phyloP scores from a whole-genome alignment of 2,888 invertebrate genomes.

The Eutolmus rufibarbis region DNA sequence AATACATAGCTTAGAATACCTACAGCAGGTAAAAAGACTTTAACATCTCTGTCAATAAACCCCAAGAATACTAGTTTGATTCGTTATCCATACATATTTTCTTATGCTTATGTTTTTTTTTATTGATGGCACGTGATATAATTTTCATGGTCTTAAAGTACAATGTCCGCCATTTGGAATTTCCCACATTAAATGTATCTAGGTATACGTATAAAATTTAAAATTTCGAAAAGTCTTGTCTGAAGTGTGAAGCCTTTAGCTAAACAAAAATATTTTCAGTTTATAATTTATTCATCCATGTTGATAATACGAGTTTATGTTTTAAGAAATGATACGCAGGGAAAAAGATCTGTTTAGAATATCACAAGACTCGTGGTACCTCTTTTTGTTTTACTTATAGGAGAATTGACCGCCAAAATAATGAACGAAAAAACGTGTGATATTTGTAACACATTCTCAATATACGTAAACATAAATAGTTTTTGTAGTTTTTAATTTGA shows the following conservation, averaged over 20 bases:
- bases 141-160: neutral
- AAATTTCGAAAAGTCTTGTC: neutral
- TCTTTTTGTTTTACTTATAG: neutral
- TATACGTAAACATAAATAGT: neutral
- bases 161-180: neutral
- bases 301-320: neutral
- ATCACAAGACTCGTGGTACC: neutral
- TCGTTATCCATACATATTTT: neutral
- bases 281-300: neutral
- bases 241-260: neutral
- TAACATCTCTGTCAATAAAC: neutral
- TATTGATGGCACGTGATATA: neutral
- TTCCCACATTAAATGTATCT: neutral
- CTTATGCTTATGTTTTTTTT: neutral
- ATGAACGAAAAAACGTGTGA: neutral
- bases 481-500: neutral
- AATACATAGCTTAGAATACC: neutral
- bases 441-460: neutral
- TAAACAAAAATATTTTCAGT: neutral
- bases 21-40: neutral
- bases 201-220: neutral
- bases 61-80: neutral
- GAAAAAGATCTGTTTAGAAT: no score
- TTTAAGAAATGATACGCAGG: neutral
- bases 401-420: neutral